phyloP scores from a whole-genome alignment of 2,888 invertebrate species.

The Lathronympha strigana region DNA sequence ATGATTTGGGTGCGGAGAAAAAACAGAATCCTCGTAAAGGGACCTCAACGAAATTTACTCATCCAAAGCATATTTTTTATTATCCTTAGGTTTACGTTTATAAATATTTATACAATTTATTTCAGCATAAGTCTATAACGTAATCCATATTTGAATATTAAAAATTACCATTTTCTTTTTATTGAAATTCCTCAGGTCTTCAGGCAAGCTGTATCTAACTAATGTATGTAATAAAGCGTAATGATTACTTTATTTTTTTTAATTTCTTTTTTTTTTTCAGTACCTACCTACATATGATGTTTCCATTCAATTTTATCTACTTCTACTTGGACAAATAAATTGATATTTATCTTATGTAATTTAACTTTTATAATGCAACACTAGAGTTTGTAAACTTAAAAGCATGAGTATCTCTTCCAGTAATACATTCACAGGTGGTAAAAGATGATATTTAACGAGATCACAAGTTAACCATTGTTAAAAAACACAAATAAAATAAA shows the following conservation, averaged over 20 bases:
- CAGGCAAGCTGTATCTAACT: too few relatives aligned
- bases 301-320: too few relatives aligned
- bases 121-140: conserved; percentile 3
- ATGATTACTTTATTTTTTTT: too few relatives aligned
- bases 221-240: too few relatives aligned
- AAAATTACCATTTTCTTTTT: neutral
- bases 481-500: neutral
- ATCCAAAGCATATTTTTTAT: neutral
- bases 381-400: conserved; percentile 23
- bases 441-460: neutral
- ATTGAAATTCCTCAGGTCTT: neutral
- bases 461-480: neutral
- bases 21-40: too few relatives aligned
- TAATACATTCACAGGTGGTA: conserved; percentile 18
- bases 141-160: neutral
- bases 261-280: too few relatives aligned
- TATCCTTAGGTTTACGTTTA: conserved; percentile 1
- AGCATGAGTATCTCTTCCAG: conserved; percentile 28
- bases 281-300: too few relatives aligned
- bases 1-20: too few relatives aligned
- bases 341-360: too few relatives aligned
- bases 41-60: too few relatives aligned
- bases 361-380: neutral
- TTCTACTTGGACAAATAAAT: too few relatives aligned
- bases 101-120: conserved; percentile 13